Percentiles rank a stretch among this genome's conserved stretches.
Conservation (phyloP, 2,888 invertebrate genomes). For the Oxycera nigricornis region DNA sequence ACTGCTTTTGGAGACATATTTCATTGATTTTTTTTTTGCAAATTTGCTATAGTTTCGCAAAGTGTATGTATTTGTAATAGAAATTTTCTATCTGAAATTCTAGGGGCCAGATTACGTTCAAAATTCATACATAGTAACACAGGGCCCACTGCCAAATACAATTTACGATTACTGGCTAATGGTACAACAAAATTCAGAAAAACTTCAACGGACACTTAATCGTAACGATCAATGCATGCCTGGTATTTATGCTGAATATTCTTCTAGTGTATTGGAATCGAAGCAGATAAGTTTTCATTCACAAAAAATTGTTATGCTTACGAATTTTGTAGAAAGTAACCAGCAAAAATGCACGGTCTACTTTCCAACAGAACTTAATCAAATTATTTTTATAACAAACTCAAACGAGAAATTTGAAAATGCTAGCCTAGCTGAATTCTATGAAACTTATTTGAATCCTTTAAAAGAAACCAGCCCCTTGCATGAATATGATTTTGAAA, state of each 20-base stretch:
- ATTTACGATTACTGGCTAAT: conserved; percentile 91
- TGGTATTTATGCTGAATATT: conserved; percentile 66
- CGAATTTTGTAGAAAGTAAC: conserved; percentile 84
- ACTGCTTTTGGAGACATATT: too few species aligned
- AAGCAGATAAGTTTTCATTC: conserved; percentile 48
- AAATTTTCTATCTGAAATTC: conserved; percentile 49
- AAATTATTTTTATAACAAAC: conserved; percentile 59
- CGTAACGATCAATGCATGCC: not conserved
- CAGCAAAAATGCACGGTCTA: conserved; percentile 89
- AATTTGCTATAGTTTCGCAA: too few species aligned
- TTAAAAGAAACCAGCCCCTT: not conserved
- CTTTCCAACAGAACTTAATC: conserved; percentile 72
- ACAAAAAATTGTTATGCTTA: conserved; percentile 87
- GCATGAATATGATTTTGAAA: conserved; percentile 35
- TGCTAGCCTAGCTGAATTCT: conserved; percentile 45
- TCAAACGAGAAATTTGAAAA: conserved; percentile 47
- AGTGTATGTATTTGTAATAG: too few species aligned
- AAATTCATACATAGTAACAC: conserved; percentile 89
- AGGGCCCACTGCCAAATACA: conserved; percentile 90
- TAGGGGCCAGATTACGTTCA: conserved; percentile 92
- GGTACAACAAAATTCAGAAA: conserved; percentile 69
- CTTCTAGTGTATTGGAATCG: conserved; percentile 56
- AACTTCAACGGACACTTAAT: conserved; percentile 47
- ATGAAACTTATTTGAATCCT: conserved; percentile 45
- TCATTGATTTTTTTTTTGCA: too few species aligned